These are phyloP conservation scores for Nyctibius grandis DNA, from an alignment of 2,797 vertebrate species.

Conservation along the genomic window DNA sequence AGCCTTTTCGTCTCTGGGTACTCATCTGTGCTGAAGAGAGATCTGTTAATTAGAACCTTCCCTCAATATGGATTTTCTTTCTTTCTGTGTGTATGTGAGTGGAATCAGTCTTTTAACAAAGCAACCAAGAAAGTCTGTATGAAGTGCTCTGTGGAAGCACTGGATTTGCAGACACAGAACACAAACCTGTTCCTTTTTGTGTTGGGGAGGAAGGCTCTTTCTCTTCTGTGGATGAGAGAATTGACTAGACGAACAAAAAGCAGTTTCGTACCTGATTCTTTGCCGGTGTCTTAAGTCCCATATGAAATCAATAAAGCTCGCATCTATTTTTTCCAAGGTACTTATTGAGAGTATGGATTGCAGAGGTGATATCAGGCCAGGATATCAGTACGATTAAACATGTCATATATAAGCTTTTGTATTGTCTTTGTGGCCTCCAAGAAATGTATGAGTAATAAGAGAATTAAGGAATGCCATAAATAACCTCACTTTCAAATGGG, in stretches of 20 bases:
- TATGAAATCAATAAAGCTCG: neutral
- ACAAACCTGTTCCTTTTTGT: neutral
- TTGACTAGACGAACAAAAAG: neutral
- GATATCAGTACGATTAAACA: neutral
- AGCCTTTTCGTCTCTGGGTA: slow-evolving; percentile 27
- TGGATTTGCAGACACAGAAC: neutral
- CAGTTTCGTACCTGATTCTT: neutral
- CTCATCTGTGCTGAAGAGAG: slow-evolving; percentile 29
- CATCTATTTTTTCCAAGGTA: neutral
- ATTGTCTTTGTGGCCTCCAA: neutral
- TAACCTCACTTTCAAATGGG: neutral
- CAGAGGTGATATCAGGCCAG: neutral
- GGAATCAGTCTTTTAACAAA: slow-evolving; percentile 7
- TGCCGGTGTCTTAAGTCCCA: neutral
- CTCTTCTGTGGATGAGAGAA: neutral
- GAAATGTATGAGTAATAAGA: neutral
- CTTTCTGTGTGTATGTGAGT: neutral
- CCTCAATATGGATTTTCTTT: slow-evolving; percentile 35
- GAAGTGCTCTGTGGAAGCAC: neutral
- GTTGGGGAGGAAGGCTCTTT: neutral
- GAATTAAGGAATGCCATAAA: neutral
- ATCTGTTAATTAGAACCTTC: slow-evolving; percentile 56
- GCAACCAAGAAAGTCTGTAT: neutral
- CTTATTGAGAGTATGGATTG: neutral
- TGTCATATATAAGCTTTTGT: neutral